Percentiles rank a stretch among this genome's conserved stretches.
Conservation (phyloP, 2,113 vertebrate genomes). For the Hoplias malabaricus region DNA sequence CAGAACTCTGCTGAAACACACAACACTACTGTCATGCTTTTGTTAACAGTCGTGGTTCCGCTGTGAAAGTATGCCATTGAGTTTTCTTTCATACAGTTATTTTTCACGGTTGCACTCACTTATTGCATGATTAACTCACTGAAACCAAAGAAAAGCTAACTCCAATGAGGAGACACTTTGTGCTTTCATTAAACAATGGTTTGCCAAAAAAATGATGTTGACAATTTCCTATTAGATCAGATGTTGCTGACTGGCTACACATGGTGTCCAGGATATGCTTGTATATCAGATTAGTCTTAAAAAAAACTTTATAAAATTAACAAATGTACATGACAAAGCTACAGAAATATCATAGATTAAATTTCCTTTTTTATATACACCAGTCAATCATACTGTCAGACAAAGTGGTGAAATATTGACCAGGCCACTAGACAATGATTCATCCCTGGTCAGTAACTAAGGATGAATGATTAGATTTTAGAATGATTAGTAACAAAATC, state of each 20-base stretch:
- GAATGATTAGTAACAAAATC: too few species aligned
- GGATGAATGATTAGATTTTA: too few species aligned
- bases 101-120: background rate
- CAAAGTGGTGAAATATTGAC: too few species aligned
- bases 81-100: background rate
- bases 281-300: too few species aligned
- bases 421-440: too few species aligned
- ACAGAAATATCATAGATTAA: too few species aligned
- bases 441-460: too few species aligned
- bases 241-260: too few species aligned
- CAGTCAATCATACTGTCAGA: background rate
- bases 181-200: background rate
- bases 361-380: background rate
- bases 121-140: background rate
- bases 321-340: too few species aligned
- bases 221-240: background rate
- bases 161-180: background rate
- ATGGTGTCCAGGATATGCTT: background rate
- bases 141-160: background rate
- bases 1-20: conserved; percentile 44
- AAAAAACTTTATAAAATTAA: too few species aligned
- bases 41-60: background rate
- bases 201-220: background rate
- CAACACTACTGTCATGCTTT: conserved; percentile 51
- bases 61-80: background rate